Conservation (phyloP, 2,113 vertebrate species). For the Colossoma macropomum region DNA sequence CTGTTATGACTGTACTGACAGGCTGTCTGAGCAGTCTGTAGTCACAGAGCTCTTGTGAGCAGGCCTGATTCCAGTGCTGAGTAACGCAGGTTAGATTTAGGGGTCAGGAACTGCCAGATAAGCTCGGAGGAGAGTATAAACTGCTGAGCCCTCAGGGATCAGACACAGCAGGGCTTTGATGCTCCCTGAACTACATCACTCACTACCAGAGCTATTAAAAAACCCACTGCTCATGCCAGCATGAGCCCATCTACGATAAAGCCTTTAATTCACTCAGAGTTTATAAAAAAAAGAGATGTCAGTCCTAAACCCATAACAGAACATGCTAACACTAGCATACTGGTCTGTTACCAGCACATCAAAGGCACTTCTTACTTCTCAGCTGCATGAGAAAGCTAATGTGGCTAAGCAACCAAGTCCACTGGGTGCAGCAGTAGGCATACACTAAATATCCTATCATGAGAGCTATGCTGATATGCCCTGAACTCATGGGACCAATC, state of each 20-base stretch:
- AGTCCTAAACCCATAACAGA: neutral
- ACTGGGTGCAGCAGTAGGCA: neutral
- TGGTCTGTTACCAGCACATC: neutral
- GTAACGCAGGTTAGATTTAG: slow-evolving; percentile 16
- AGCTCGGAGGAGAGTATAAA: neutral
- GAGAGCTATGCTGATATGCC: slow-evolving; percentile 10
- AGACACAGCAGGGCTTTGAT: neutral
- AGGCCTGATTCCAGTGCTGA: slow-evolving; percentile 7
- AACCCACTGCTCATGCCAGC: neutral
- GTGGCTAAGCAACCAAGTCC: neutral
- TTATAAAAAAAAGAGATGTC: no score
- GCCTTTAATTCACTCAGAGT: neutral
- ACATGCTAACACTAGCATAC: neutral
- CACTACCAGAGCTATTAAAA: slow-evolving; percentile 11
- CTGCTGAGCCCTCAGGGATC: neutral
- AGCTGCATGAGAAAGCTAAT: neutral
- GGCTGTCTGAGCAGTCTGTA: neutral
- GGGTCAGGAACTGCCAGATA: neutral
- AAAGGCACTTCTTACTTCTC: neutral
- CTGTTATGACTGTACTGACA: neutral
- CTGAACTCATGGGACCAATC: slow-evolving; percentile 53
- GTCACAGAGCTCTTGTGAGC: neutral
- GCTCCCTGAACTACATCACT: neutral
- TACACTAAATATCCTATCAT: slow-evolving; percentile 45
- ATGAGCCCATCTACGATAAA: neutral